These are phyloP conservation scores for Pseudochirops cupreus DNA, from an alignment of 2,797 vertebrate species.

Conservation along the genomic window DNA sequence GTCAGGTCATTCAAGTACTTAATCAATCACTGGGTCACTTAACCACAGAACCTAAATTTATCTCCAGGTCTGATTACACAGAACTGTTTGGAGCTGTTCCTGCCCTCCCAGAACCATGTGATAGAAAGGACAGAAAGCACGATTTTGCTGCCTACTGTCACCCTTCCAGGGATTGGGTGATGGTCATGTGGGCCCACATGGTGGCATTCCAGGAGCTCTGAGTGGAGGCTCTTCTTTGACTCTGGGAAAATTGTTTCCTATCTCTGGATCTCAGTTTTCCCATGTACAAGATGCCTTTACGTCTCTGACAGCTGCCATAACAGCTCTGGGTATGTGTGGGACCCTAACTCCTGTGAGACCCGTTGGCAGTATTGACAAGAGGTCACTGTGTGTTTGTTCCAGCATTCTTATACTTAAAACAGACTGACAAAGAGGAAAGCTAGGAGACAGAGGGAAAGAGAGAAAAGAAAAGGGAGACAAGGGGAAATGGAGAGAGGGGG, in stretches of 20 bases:
- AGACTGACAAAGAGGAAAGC: too few species aligned
- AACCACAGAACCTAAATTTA: not conserved
- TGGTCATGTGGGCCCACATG: too few species aligned
- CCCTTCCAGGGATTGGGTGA: too few species aligned
- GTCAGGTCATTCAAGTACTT: not conserved
- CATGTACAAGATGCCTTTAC: not conserved
- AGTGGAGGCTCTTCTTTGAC: not conserved
- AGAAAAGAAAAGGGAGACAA: too few species aligned
- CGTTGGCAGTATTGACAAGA: not conserved
- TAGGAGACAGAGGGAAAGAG: not conserved
- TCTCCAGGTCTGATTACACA: not conserved
- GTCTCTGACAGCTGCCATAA: not conserved
- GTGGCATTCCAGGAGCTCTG: not conserved
- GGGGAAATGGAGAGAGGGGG: not conserved
- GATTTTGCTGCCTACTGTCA: too few species aligned
- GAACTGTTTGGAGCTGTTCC: not conserved
- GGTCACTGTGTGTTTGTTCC: too few species aligned
- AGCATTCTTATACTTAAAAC: not conserved
- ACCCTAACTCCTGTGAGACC: not conserved
- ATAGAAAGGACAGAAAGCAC: too few species aligned
- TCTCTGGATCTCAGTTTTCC: not conserved
- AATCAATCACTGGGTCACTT: too few species aligned
- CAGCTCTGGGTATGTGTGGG: not conserved
- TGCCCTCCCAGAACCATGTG: not conserved
- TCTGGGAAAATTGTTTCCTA: not conserved